Base-by-base conservation (phyloP, 2,797 vertebrate genomes). In the Momotus momota region DNA sequence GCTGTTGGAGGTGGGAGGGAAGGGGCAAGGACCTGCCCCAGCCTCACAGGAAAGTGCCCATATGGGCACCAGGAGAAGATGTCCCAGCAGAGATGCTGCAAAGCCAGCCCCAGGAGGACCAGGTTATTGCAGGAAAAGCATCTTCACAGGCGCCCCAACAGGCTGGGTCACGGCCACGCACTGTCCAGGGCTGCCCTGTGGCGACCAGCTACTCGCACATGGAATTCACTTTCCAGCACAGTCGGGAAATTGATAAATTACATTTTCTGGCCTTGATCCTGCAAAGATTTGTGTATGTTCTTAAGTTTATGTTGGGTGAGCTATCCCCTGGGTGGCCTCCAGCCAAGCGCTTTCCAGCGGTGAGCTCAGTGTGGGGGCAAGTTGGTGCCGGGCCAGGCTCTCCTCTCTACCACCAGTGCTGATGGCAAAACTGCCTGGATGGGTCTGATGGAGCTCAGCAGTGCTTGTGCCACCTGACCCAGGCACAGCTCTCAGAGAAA, bases 31-130 rank as follows among this genome's bases (percentile, higher is more conserved):
- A n/a, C 8, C 20, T 33, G 57, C 38, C 70, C 31, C 17, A 3
- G 18, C 48, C 57, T 2, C 64, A 8, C 0, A 1, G 22, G 15
- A 8, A 15, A 6, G 38, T 2, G 5, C n/a, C 74, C 2, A 0
- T 7, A 16, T 0, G 27, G 38, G 20, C 45, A 22, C 29, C 40
- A 7, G 77, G 21, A 64, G 77, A 16, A 33, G 26, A 25, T 40
- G 17, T 12, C 65, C 57, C 64, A 15, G 71, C 51, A 26, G 82
- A 2, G 3, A 33, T 4, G n/a, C n/a, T 38, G 48, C 29, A 17
- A 21, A 21, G 29, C 17, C 5, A 3, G 27, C 86, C 20, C 27
- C 16, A 2, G 2, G 27, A 40, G 52, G 52, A 58, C 12, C 71
- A 10, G 35, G 31, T 21, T 31, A 35, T 15, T 8, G n/a, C 31